Conservation (phyloP, 2,797 vertebrate genomes). For the Morus bassanus region DNA sequence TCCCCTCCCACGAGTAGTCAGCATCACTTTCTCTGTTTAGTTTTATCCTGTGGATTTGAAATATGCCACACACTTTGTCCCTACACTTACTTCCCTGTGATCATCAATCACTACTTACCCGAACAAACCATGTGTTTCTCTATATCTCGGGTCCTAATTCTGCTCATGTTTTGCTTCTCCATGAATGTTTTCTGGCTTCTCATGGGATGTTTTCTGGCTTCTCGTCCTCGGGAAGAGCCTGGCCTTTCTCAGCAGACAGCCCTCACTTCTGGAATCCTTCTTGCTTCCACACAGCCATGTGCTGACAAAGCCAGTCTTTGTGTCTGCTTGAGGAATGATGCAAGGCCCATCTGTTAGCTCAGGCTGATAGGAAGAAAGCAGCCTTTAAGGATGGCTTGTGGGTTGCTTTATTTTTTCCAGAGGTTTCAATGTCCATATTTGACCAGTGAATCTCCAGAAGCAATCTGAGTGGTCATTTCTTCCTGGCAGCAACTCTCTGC, state of each 20-base stretch:
- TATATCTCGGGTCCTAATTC: neutral
- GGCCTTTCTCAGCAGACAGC: neutral
- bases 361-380: neutral
- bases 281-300: neutral
- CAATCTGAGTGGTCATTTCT: neutral
- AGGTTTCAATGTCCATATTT: neutral
- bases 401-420: neutral
- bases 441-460: neutral
- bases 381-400: neutral
- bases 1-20: too few relatives aligned
- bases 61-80: neutral
- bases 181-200: neutral
- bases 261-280: constrained; percentile 21
- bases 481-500: neutral
- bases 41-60: neutral
- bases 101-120: neutral
- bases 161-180: neutral
- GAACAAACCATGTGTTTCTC: neutral
- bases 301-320: constrained; percentile 25
- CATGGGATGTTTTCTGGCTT: neutral
- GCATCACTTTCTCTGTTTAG: neutral
- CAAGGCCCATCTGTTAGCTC: constrained; percentile 27
- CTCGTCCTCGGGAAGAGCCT: neutral
- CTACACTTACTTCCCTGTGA: neutral
- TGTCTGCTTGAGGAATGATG: neutral